phyloP scores from a whole-genome alignment of 2,888 invertebrate species.

The Iselma pallidipennis region DNA sequence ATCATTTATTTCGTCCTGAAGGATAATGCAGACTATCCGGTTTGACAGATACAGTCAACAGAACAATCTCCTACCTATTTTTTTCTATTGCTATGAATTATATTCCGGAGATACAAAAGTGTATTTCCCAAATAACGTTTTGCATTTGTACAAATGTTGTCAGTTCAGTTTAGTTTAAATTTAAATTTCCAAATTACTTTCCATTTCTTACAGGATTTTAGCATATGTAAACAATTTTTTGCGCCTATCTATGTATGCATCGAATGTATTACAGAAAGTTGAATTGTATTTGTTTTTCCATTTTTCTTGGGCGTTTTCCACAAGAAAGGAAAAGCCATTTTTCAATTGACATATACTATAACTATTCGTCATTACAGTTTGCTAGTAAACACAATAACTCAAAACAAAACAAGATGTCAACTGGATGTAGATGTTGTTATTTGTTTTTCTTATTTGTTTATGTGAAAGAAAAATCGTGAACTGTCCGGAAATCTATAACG shows the following conservation, averaged over 20 bases:
- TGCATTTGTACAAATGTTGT: too few species aligned
- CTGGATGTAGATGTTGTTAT: neutral
- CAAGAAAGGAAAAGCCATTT: neutral
- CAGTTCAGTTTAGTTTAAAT: too few species aligned
- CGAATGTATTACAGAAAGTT: neutral
- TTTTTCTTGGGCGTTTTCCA: neutral
- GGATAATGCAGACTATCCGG: too few species aligned
- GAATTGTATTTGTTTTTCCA: neutral
- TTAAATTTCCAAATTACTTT: too few species aligned
- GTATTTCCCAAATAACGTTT: too few species aligned
- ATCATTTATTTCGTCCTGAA: constrained; percentile 28
- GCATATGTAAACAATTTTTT: too few species aligned
- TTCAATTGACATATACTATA: neutral
- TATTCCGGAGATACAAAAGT: too few species aligned
- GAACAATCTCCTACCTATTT: too few species aligned
- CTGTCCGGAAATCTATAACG: neutral
- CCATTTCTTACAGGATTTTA: too few species aligned
- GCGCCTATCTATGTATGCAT: too few species aligned
- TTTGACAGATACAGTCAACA: neutral
- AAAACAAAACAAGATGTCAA: neutral
- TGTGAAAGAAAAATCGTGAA: too few species aligned
- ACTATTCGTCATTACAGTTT: neutral
- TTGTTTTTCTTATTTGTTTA: too few species aligned
- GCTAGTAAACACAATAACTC: neutral
- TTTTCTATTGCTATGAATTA: neutral